phyloP scores from a whole-genome alignment of 1,140 invertebrate genomes.

The Euura saliciscinereae region DNA sequence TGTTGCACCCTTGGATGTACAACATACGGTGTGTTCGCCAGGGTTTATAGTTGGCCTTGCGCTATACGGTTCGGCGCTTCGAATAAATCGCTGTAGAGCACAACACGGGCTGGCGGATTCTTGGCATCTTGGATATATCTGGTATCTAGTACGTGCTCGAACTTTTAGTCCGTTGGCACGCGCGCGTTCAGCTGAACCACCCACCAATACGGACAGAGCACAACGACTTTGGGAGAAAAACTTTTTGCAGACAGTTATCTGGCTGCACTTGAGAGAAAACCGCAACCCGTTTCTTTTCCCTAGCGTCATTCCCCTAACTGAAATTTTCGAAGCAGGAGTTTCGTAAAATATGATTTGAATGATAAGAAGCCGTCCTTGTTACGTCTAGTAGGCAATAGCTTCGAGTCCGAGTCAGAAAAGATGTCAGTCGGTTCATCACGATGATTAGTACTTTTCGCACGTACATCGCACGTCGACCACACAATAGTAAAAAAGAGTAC shows the following conservation, averaged over 20 bases:
- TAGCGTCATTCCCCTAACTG: not conserved
- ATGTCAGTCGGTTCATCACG: not conserved
- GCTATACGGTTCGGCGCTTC: not conserved
- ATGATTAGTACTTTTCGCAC: not conserved
- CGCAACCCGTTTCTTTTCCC: not conserved
- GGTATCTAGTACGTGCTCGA: not conserved
- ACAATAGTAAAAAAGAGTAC: not conserved
- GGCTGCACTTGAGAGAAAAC: not conserved
- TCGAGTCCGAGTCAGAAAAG: not conserved
- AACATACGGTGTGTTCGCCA: no score
- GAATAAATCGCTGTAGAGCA: not conserved
- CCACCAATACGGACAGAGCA: no score
- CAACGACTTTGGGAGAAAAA: no score
- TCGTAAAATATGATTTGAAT: no score
- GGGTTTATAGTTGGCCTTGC: not conserved
- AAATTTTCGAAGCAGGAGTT: no score
- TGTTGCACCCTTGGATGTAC: no score
- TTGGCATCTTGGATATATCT: conserved; percentile 5
- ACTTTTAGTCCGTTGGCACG: not conserved
- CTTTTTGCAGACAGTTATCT: no score
- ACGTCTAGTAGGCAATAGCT: not conserved
- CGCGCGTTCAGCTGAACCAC: not conserved
- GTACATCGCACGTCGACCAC: not conserved
- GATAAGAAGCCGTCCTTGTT: not conserved
- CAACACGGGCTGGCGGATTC: not conserved